phyloP scores from a whole-genome alignment of 2,113 vertebrate genomes.

The Carollia perspicillata region DNA sequence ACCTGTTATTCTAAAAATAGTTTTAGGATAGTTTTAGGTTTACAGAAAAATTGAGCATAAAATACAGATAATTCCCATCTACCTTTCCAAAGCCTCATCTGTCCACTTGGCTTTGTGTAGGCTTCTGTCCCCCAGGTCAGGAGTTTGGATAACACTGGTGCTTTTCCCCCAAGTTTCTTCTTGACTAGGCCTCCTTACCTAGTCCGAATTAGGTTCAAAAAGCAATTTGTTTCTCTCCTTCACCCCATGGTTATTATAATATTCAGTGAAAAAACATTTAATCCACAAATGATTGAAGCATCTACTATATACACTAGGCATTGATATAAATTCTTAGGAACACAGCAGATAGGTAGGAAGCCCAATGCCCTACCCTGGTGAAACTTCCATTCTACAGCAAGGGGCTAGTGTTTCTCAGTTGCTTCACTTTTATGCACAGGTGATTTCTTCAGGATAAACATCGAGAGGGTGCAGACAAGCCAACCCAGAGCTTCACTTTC shows the following conservation, averaged over 20 bases:
- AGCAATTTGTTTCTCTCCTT: background rate
- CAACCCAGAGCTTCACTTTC: fast-evolving
- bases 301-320: background rate
- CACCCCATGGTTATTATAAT: too few relatives aligned
- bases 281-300: background rate
- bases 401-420: background rate
- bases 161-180: background rate
- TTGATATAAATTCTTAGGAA: background rate
- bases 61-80: background rate
- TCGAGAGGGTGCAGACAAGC: fast-evolving
- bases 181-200: background rate
- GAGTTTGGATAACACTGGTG: background rate
- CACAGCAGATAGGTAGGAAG: background rate
- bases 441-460: background rate
- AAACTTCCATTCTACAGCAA: background rate
- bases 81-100: background rate
- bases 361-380: background rate
- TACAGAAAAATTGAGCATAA: background rate
- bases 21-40: background rate
- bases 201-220: background rate
- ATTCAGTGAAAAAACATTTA: background rate
- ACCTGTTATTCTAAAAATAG: background rate
- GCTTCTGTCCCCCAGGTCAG: background rate
- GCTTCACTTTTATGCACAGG: background rate
- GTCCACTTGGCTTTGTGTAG: background rate